Base-by-base conservation (phyloP, 1,140 invertebrate genomes). In the Phthorimaea operculella region DNA sequence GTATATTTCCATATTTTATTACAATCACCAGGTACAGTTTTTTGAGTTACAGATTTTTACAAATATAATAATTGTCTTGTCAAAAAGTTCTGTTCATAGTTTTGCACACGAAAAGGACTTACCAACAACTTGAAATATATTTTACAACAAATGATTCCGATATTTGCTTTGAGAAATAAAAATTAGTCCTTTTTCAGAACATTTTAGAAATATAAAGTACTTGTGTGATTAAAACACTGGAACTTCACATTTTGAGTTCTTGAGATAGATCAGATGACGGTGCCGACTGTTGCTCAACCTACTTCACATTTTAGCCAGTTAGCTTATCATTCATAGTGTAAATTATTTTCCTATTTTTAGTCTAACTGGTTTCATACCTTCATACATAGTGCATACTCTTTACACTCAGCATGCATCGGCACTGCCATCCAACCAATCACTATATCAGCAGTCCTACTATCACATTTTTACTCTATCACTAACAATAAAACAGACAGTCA, bases 1-100 rank as follows among this genome's bases (percentile, higher is more conserved):
- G 75, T 82, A 84, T 82, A 84, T 84, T 33, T 78, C 68, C 66
- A 70, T 80, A 76, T 80, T n/a, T 67, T 75, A 79, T 28, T 80
- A 81, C 78, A 82, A 82, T 82, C 76, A 80, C 74, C 81, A 84
- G 81, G 81, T 84, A 84, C 81, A 79, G 77, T 74, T 79, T 76
- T 28, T 76, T 72, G 72, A 80, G 75, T 78, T 74, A 77, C 66
- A 74, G 68, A 72, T 77, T 77, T 66, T 64, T 79, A 77, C 71
- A 76, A 80, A 77, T 74, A 74, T 74, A 74, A 49, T 53, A 51
- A 18, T 70, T 67, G 60, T 70, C 63, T 72, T 72, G 75, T 78
- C 76, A 79, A 72, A 75, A 28, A 66, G 33, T 60, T 66, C 68
- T 66, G 66, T 68, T 68, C 53, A 59, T 12, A 17, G 62, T 70